These are phyloP conservation scores for Drosophila lini DNA, from an alignment of 1,140 invertebrate genomes.

Conservation along the genomic window DNA sequence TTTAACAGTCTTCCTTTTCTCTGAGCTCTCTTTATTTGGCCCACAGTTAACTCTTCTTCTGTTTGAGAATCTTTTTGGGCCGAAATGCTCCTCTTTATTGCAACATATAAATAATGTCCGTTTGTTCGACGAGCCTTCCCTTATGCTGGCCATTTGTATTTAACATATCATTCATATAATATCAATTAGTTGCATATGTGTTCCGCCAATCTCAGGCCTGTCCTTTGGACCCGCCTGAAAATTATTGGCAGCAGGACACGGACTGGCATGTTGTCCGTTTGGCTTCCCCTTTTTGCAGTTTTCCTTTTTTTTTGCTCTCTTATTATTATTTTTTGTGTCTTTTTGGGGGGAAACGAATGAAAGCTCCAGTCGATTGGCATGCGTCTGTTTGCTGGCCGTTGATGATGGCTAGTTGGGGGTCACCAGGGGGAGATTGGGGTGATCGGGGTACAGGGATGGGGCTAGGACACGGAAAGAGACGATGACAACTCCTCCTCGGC, in stretches of 20 bases:
- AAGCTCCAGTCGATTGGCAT: conserved; percentile 67
- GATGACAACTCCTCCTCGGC: conserved; percentile 18
- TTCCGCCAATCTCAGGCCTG: conserved; percentile 16
- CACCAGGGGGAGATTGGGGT: neutral
- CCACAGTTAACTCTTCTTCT: conserved; percentile 7
- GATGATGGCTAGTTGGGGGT: conserved; percentile 31
- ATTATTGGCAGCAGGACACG: conserved; percentile 61
- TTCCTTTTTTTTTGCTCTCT: conserved; percentile 6
- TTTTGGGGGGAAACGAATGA: conserved; percentile 47
- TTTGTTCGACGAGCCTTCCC: conserved; percentile 31
- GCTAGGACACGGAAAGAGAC: conserved; percentile 12
- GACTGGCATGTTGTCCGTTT: conserved; percentile 22
- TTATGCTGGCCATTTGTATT: conserved; percentile 66
- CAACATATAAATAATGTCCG: conserved; percentile 56
- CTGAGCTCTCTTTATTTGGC: neutral
- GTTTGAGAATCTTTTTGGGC: conserved; percentile 54
- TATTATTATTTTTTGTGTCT: neutral
- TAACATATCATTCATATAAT: conserved; percentile 81
- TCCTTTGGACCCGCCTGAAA: conserved; percentile 48
- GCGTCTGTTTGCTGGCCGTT: conserved; percentile 60
- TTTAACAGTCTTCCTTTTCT: neutral
- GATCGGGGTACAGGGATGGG: conserved; percentile 4
- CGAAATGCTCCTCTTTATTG: conserved; percentile 29
- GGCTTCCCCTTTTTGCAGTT: conserved; percentile 10
- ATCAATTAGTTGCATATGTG: conserved; percentile 81